A percentile compares a stretch with the other conserved stretches of the same genome.
Evolutionary conservation across 1,140 invertebrate genomes (phyloP).

Genomic region (Cheumatopsyche charites): DNA sequence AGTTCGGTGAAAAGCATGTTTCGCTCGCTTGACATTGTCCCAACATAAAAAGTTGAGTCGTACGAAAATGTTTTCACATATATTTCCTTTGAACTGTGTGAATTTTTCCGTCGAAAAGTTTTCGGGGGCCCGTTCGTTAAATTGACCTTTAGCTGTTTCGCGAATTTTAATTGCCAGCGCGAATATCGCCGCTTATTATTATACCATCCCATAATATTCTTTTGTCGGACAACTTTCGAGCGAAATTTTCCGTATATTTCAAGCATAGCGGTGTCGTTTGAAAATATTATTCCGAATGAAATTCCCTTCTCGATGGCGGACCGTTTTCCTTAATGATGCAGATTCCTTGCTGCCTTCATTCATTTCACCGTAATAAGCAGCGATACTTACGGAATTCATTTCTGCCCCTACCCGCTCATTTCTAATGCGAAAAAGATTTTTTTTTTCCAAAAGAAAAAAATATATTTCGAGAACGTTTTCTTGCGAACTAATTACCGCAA

Average conservation of each 20-base stretch:
- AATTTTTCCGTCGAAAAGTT: too few relatives aligned
- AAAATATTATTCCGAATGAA: slow-evolving; percentile 22
- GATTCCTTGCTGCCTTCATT: slow-evolving; percentile 20
- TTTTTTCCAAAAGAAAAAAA: not conserved
- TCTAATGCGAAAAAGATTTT: not conserved
- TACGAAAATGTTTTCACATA: not conserved
- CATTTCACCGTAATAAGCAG: slow-evolving; percentile 15
- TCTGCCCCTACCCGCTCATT: not conserved
- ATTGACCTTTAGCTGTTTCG: too few relatives aligned
- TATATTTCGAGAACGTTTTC: not conserved
- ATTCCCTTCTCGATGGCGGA: slow-evolving; percentile 6
- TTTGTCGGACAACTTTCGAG: too few relatives aligned
- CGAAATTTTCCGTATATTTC: not conserved
- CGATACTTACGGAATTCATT: slow-evolving; percentile 12
- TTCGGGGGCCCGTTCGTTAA: too few relatives aligned
- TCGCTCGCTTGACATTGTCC: slow-evolving; percentile 7
- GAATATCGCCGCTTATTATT: too few relatives aligned
- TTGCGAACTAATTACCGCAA: slow-evolving; percentile 10
- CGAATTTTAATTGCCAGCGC: too few relatives aligned
- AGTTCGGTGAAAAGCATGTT: slow-evolving; percentile 8
- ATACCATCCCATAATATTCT: too few relatives aligned
- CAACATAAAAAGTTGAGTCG: slow-evolving; percentile 8
- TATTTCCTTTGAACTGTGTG: not conserved
- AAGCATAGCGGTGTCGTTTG: not conserved
- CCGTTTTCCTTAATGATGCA: slow-evolving; percentile 22